A percentile compares a stretch with the other conserved stretches of the same genome.
Conservation (phyloP, 1,140 invertebrate genomes). For the Trichonephila clavipes region DNA sequence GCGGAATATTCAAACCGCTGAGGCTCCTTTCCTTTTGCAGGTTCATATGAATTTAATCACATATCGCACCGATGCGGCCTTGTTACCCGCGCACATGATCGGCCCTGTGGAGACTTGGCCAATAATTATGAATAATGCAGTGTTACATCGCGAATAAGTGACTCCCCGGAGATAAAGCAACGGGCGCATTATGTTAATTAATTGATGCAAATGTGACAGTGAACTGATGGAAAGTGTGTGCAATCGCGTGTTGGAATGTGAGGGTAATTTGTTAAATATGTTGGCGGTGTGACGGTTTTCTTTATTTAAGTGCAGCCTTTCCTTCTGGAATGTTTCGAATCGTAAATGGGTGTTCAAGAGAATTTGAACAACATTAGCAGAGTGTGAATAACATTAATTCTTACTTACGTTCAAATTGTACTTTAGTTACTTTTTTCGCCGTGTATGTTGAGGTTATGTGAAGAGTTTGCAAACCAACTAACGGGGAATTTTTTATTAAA, state of each 20-base stretch:
- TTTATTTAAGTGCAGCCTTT: constrained; percentile 7
- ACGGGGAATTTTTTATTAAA: no score
- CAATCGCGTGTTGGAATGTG: constrained; percentile 47
- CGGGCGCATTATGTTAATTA: constrained; percentile 73
- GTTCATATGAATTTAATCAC: constrained; percentile 74
- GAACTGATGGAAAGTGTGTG: constrained; percentile 66
- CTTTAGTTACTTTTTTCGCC: no score
- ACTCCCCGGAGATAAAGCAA: constrained; percentile 53
- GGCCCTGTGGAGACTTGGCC: constrained; percentile 21
- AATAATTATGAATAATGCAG: constrained; percentile 75
- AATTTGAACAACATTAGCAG: no score
- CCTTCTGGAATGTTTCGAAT: not conserved
- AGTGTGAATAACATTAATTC: no score
- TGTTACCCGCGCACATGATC: not conserved
- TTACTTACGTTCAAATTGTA: no score
- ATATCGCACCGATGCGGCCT: constrained; percentile 40
- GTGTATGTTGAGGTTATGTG: no score
- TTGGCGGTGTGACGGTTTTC: constrained; percentile 5
- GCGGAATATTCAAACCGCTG: not conserved
- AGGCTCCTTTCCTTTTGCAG: not conserved
- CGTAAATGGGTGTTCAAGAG: not conserved
- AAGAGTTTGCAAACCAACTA: no score
- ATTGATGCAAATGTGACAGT: constrained; percentile 74
- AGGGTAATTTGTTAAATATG: constrained; percentile 67
- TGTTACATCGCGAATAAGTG: constrained; percentile 68